phyloP scores from a whole-genome alignment of 2,888 invertebrate species.

The Terebella lapidaria region DNA sequence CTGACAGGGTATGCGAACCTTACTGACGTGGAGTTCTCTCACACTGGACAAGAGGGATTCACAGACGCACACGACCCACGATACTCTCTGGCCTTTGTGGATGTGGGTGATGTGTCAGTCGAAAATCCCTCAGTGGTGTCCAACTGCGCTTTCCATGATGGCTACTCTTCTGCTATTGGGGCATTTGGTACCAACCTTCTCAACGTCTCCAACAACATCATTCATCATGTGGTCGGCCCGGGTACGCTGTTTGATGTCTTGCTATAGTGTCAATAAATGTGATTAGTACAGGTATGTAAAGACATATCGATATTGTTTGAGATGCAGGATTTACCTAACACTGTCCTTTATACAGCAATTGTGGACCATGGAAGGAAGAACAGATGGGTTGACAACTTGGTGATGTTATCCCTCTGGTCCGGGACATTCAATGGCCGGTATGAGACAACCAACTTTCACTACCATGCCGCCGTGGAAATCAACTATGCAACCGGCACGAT shows the following conservation, averaged over 20 bases:
- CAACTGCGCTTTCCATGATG: conserved; percentile 24
- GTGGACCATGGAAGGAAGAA: background rate
- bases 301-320: background rate
- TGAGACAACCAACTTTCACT: background rate
- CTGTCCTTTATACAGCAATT: background rate
- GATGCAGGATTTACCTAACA: background rate
- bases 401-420: conserved; percentile 31
- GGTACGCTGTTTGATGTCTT: conserved; percentile 11
- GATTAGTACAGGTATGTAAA: background rate
- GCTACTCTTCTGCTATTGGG: conserved; percentile 28
- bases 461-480: background rate
- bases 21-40: conserved; percentile 21
- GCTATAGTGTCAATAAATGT: too few relatives aligned
- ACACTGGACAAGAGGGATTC: conserved; percentile 25
- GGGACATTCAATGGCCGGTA: conserved; percentile 24
- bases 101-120: conserved; percentile 13
- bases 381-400: conserved; percentile 29
- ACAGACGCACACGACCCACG: conserved; percentile 20
- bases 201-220: conserved; percentile 23
- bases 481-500: background rate
- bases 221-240: conserved; percentile 26
- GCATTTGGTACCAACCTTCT: conserved; percentile 19
- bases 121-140: conserved; percentile 4
- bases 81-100: conserved; percentile 18
- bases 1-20: conserved; percentile 7